Base-by-base conservation (phyloP, 23 tunicate genomes). In the Trididemnum nubilum region DNA sequence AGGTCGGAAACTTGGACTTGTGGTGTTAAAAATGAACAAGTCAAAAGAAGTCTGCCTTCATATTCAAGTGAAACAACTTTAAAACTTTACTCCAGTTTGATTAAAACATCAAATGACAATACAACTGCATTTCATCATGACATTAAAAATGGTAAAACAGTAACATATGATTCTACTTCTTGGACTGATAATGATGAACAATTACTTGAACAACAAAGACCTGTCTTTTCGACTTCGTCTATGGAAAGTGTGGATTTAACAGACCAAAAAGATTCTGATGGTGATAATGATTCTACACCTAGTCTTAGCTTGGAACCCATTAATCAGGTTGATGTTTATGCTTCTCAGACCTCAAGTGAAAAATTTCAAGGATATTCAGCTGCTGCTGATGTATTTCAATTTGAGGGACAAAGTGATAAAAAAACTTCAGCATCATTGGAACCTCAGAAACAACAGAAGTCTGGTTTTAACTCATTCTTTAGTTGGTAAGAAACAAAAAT, bases 1-100 rank as follows among this genome's bases (percentile, higher is more conserved):
- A 37, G 79, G 38, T 38, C 79, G 5, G 79, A 73, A 24, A 73
- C 59, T 2, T 73, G 79, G 79, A 39, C 79, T 9, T 7, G 60
- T 73, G 79, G 79, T 12, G 37, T 67, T 30, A 9, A 12, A 61
- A 61, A 61, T 61, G 29, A 61, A 12, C 67, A 61, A 12, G 5
- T 3, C 25, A 22, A 61, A 61, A 23, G n/a, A 21, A 15, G 29
- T 12, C 28, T 61, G 26, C 26, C 3, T 61, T 61, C 67, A 22
- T 61, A n/a, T n/a, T 12, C 22, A 15, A 61, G 67, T 61, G 67
- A 61, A 61, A 12, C 29, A 24, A 21, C 22, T 21, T n/a, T 61
- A 12, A 26, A 61, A 22, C 18, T 12, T 61, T 26, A 12, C 28
- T 12, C 18, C n/a, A 12, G 5, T 61, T n/a, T 12, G 18, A 12